A percentile compares a stretch with the other conserved stretches of the same genome.
Conservation (phyloP, 1,140 invertebrate genomes). For the Uloborus diversus region DNA sequence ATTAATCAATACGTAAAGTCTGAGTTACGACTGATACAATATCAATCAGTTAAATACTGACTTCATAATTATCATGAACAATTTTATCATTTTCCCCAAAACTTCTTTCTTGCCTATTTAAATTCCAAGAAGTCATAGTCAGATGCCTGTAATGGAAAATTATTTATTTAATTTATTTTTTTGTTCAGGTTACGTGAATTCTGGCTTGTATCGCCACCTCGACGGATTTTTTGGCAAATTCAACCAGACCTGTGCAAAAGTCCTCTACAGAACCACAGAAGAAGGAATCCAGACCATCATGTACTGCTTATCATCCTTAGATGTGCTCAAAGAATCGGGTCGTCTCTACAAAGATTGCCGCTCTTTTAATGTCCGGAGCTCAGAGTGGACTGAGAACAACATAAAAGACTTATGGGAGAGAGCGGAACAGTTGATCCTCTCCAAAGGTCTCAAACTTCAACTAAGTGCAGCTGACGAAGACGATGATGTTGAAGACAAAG, state of each 20-base stretch:
- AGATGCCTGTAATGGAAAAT: too few species aligned
- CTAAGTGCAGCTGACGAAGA: conserved; percentile 18
- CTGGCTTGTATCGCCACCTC: conserved; percentile 29
- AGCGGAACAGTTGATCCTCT: conserved; percentile 15
- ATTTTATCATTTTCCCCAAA: too few species aligned
- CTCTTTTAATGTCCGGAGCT: background rate
- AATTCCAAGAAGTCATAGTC: too few species aligned
- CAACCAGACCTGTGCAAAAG: conserved; percentile 40
- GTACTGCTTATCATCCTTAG: conserved; percentile 61
- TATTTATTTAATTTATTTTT: too few species aligned
- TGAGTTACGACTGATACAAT: too few species aligned
- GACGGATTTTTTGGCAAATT: conserved; percentile 37
- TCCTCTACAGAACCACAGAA: conserved; percentile 63
- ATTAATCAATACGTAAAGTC: too few species aligned
- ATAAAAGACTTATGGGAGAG: conserved; percentile 23
- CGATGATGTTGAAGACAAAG: conserved; percentile 13
- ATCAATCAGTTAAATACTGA: too few species aligned
- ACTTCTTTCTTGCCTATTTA: too few species aligned
- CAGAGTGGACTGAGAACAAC: conserved; percentile 43
- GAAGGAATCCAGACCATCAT: conserved; percentile 68
- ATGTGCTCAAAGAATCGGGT: conserved; percentile 57
- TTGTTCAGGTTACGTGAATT: conserved; percentile 38
- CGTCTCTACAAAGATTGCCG: conserved; percentile 55
- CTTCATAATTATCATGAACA: too few species aligned
- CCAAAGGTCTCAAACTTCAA: conserved; percentile 31